Base-by-base conservation (phyloP, 2,113 vertebrate species). In the Thamnaconus septentrionalis region DNA sequence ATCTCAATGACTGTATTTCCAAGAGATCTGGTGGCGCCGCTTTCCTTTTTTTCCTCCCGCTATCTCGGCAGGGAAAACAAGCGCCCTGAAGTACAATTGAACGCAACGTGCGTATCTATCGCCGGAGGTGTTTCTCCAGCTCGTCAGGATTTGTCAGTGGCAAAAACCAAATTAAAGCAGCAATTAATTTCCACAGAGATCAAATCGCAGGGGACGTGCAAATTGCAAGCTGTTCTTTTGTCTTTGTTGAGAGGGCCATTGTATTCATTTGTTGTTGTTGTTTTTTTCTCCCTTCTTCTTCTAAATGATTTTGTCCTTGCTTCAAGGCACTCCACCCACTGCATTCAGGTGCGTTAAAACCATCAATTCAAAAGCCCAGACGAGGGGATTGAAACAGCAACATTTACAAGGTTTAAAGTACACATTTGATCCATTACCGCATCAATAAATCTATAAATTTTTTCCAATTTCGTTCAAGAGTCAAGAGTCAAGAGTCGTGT, bases 291-390 rank as follows among this genome's bases (percentile, higher is more conserved):
- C 18, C 18, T 31, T 31, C 18, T 31, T 31, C 18, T 31, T 31
- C 18, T 49, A 64, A n/a, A 62, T 81, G 69, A 79, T 80, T 87
- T 83, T 76, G 75, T 78, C 83, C 78, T 89, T 79, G 85, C 85
- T 86, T 66, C 71, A 67, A 90, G 85, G 77, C 83, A 64, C 81
- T 82, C 61, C 61, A 31, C 18, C 18, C 18, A 31, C 18, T 31
- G 18, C 18, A 31, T 31, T 31, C 18, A 31, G 18, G 18, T 31
- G 18, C 18, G 18, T 31, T 31, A 31, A 31, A 31, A 31, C 18
- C 18, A 31, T 31, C 18, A 31, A 31, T 31, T 31, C 18, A 31
- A 31, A 31, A 31, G 18, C 18, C 18, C 18, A 31, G 18, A 31
- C 2, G 18, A 31, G 18, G 2, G 2, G 18, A 31, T 31, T 31